phyloP scores from a whole-genome alignment of 37 sponge, comb jelly and placozoan species.

The Halichondria panicea region DNA sequence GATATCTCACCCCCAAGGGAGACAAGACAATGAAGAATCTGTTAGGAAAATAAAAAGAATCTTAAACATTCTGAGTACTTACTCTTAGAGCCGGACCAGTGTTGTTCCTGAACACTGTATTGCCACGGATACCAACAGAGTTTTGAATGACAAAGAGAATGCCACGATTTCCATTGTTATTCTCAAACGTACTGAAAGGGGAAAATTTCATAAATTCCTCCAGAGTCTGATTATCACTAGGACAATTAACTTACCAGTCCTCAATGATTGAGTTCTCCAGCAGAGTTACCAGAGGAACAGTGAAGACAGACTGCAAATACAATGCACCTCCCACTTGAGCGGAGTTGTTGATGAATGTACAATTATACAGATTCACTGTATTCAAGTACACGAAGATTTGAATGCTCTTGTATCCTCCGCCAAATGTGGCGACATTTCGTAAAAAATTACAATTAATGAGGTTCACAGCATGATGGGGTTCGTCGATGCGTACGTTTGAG shows the following conservation, averaged over 20 bases:
- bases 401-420: constrained; percentile 19
- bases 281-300: background rate
- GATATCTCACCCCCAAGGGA: background rate
- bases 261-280: background rate
- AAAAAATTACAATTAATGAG: background rate
- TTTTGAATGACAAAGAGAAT: constrained; percentile 9
- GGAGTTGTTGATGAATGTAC: background rate
- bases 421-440: constrained; percentile 19
- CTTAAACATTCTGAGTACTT: background rate
- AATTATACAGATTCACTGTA: background rate
- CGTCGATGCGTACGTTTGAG: background rate
- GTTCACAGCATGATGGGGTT: background rate
- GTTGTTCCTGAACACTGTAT: background rate
- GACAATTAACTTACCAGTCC: constrained; percentile 1
- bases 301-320: constrained; percentile 2
- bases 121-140: constrained; percentile 1
- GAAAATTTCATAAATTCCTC: background rate
- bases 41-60: background rate
- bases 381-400: constrained; percentile 7
- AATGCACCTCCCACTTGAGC: constrained; percentile 11
- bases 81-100: constrained; percentile 32
- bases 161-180: constrained; percentile 10
- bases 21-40: constrained; percentile 10
- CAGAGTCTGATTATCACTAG: background rate
- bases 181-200: constrained; percentile 8